Percentiles rank a stretch among this genome's conserved stretches.
phyloP scores from a whole-genome alignment of 2,797 vertebrate genomes.

The Tadarida brasiliensis region DNA sequence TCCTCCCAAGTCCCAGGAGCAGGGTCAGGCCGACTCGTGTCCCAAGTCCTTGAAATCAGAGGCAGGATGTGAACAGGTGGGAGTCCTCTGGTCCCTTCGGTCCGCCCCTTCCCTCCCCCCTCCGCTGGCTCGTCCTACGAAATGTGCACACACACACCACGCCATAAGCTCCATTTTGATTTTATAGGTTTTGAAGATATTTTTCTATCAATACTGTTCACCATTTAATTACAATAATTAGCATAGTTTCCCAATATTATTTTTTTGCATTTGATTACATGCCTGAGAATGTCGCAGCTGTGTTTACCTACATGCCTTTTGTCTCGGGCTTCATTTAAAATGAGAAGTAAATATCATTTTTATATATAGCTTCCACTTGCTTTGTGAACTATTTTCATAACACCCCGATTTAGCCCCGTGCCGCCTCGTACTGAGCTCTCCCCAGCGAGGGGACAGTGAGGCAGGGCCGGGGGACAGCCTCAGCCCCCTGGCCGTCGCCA shows the following conservation, averaged over 20 bases:
- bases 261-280: constrained; percentile 90
- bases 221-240: constrained; percentile 93
- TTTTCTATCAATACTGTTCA: constrained; percentile 90
- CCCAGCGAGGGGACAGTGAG: constrained; percentile 81
- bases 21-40: not conserved
- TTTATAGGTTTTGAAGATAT: constrained; percentile 88
- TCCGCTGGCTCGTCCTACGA: not conserved
- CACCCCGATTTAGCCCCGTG: constrained; percentile 86
- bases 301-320: constrained; percentile 92
- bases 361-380: constrained; percentile 90
- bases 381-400: constrained; percentile 90
- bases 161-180: constrained; percentile 83
- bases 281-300: constrained; percentile 91
- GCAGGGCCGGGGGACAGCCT: constrained; percentile 72
- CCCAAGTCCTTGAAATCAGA: not conserved
- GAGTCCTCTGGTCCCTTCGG: fast-evolving
- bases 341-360: constrained; percentile 89
- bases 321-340: constrained; percentile 88
- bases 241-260: constrained; percentile 91
- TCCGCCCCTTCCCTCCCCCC: fast-evolving
- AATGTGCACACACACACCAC: constrained; percentile 65
- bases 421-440: constrained; percentile 81
- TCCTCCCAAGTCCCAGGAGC: too few relatives aligned
- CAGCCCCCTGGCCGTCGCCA: constrained; percentile 78
- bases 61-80: fast-evolving